Percentiles rank a stretch among this genome's conserved stretches.
phyloP scores from a whole-genome alignment of 2,888 invertebrate species.

The Lutraria lutraria region DNA sequence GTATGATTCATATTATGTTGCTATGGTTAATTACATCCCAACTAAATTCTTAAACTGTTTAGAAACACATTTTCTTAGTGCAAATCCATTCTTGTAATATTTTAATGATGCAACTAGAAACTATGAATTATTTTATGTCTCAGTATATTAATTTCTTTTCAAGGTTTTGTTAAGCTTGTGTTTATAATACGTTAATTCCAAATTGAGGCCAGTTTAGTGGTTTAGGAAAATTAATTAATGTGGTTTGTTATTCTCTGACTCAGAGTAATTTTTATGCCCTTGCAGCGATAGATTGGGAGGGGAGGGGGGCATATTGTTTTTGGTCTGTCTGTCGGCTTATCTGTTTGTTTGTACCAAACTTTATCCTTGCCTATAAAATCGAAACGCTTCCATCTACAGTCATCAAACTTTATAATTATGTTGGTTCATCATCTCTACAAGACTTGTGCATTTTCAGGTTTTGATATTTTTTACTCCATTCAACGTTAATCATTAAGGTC shows the following conservation, averaged over 20 bases:
- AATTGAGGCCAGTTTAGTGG: background rate
- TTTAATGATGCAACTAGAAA: conserved; percentile 1
- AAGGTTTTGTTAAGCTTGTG: conserved; percentile 11
- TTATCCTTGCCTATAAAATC: no score
- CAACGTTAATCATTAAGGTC: no score
- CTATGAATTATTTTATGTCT: background rate
- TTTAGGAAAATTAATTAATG: background rate
- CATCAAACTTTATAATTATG: no score
- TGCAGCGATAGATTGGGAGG: no score
- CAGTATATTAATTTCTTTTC: conserved; percentile 15
- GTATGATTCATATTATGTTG: background rate
- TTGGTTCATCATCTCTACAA: no score
- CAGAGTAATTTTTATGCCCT: background rate
- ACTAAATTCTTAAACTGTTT: background rate
- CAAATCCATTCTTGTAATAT: background rate
- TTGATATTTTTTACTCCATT: no score
- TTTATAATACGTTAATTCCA: background rate
- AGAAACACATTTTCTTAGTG: background rate
- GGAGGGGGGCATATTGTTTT: no score
- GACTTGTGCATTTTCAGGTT: no score
- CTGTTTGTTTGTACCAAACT: no score
- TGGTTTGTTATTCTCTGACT: background rate
- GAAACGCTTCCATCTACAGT: no score
- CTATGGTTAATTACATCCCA: background rate
- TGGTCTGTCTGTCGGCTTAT: no score